Evolutionary conservation across 2,888 invertebrate genomes (phyloP), one percentile per base, ranked within the genome.

Genomic region (Melanotus villosus): DNA sequence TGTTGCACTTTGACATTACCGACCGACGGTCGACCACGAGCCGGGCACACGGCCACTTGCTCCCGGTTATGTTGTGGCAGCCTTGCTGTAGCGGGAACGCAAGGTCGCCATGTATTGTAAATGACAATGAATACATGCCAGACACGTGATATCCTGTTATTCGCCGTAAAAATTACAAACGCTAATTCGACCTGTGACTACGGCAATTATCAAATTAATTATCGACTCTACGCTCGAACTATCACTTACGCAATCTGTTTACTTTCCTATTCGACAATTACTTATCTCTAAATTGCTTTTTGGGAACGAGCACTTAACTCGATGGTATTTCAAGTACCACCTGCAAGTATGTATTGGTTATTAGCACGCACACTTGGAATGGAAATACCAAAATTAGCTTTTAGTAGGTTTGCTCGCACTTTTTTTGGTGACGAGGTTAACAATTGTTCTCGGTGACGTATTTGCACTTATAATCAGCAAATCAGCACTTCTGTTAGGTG

Each of bases 141-240:
- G 60, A 65, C 70, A 70, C 70, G 70, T 70, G 70, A 69, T 64
- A 64, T 68, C 68, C 68, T 64, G 68, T 68, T 68, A 52, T 64
- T 62, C 58, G 50, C 58, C 57, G 57, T 64, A 64, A 68, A 68
- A 68, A 63, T 52, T 50, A 59, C 45, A 63, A 68, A 54, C 50
- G 34, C 43, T 68, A 68, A 68, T 63, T 50, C 54, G 23, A 58
- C 30, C 23, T 59, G 50, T 54, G 54, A 64, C 64, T 54, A 36
- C 45, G 19, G 47, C 57, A 65, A 65, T 65, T 65, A 65, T 65
- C 58, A 19, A 58, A 65, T 65, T 58, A 57, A 58, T 65, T 65
- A 58, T 30, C 41, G 32, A 30, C 36, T 14, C n/a, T 16, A 26
- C 12, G 52, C 52, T 34, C 21, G 26, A 23, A 3, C 52, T 57